Evolutionary conservation across 2,888 invertebrate species (phyloP), one percentile per base, ranked within the genome.

Genomic region (Sacculina carcini): DNA sequence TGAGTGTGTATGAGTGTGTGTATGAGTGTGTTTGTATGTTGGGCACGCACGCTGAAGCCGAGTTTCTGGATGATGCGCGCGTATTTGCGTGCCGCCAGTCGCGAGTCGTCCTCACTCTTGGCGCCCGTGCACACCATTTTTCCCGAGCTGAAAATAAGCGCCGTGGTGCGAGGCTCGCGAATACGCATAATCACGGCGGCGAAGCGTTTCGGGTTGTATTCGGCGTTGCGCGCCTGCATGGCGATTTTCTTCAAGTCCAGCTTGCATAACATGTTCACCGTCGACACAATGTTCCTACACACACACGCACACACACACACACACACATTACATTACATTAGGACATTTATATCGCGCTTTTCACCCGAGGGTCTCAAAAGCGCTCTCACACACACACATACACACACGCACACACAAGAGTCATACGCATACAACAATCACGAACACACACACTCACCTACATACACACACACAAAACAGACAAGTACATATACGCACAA

Each of bases 201-300:
- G 71, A 98, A 98, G 62, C 96, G 79, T 67, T 96, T 96, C 9
- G 96, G 96, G 66, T 98, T 98, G 64, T 96, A 98, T 67, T 98
- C 96, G 2, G 96, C 96, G 70, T 98, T 98, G 64, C 96, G 77
- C 0, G 96, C 94, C 65, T 92, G 92, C 3, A 96, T 69, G 0
- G 96, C 94, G 60, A 98, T 98, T 68, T 85, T 87, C 63, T 96
- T 94, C 55, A 98, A 70, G 63, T 98, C 94, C 58, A 96, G 68
- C 67, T 86, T 87, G 65, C 92, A 92, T 60, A 80, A 84, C 50
- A 98, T 69, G 66, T 92, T 96, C 0, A 98, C 94, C 5, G 96
- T 98, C 46, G 94, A 90, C 0, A 98, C 96, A 61, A 98, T 96
- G 63, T 96, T 98, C 64, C 89, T 89, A 66, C 53, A 71, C 54